These are phyloP conservation scores for Lutraria lutraria DNA, from an alignment of 2,888 invertebrate species.

Conservation along the genomic window DNA sequence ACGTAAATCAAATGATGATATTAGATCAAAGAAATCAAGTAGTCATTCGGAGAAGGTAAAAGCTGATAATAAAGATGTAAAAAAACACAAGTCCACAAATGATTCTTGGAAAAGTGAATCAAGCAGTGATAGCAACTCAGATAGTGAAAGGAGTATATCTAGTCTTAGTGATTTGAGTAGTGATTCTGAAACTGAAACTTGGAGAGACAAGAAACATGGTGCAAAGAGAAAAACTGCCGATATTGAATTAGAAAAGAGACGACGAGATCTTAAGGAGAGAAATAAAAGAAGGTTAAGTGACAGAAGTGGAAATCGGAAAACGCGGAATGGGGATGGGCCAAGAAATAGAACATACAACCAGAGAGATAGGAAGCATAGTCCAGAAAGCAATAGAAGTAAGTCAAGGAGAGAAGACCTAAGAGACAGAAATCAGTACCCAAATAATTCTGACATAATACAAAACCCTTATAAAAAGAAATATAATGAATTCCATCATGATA, in stretches of 20 bases:
- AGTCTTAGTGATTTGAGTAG: slow-evolving; percentile 76
- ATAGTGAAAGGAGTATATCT: slow-evolving; percentile 65
- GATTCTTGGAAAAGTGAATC: background rate
- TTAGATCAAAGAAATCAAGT: slow-evolving; percentile 23
- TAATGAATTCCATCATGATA: slow-evolving; percentile 54
- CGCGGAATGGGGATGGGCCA: slow-evolving; percentile 34
- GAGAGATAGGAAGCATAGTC: slow-evolving; percentile 19
- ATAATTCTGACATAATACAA: slow-evolving; percentile 17
- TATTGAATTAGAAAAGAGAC: slow-evolving; percentile 72
- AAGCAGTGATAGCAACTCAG: slow-evolving; percentile 43
- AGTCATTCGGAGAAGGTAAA: background rate
- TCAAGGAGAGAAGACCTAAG: background rate
- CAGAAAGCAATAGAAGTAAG: slow-evolving; percentile 8
- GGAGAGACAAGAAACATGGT: slow-evolving; percentile 71
- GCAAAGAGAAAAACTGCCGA: slow-evolving; percentile 70
- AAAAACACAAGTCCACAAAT: slow-evolving; percentile 10
- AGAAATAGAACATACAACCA: slow-evolving; percentile 26
- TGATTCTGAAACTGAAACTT: slow-evolving; percentile 73
- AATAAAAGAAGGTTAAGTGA: slow-evolving; percentile 49
- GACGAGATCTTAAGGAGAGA: slow-evolving; percentile 62
- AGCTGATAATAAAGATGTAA: background rate
- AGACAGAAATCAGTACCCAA: background rate
- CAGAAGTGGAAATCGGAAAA: slow-evolving; percentile 35
- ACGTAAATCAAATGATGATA: slow-evolving; percentile 29
- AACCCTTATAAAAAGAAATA: slow-evolving; percentile 47